Conservation (phyloP, 2,797 vertebrate species). For the Hirundo rustica region DNA sequence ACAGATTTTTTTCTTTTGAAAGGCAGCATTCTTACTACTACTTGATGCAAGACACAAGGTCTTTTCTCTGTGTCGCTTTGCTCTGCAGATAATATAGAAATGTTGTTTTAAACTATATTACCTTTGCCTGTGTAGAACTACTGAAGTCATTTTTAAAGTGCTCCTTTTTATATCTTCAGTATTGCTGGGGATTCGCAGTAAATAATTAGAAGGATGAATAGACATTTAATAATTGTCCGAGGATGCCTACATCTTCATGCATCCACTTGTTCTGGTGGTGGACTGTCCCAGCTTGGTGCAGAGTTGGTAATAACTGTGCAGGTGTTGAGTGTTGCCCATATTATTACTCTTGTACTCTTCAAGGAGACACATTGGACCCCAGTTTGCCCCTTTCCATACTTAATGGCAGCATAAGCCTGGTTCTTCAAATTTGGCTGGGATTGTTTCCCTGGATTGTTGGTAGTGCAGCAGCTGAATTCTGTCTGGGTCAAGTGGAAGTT, state of each 20-base stretch:
- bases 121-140: background rate
- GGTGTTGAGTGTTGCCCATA: background rate
- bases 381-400: background rate
- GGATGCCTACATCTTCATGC: background rate
- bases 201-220: background rate
- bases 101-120: background rate
- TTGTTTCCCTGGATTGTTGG: background rate
- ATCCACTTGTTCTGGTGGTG: background rate
- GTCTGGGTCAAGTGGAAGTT: background rate
- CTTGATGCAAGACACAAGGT: background rate
- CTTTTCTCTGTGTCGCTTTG: background rate
- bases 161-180: background rate
- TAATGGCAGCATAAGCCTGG: background rate
- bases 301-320: background rate
- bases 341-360: background rate
- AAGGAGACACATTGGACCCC: fast-evolving
- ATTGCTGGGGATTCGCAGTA: background rate
- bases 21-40: background rate
- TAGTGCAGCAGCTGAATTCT: background rate
- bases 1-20: background rate
- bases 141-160: background rate
- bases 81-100: background rate
- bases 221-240: background rate
- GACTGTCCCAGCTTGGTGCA: background rate
- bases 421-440: background rate